Evolutionary conservation across 2,113 vertebrate species (phyloP).

Genomic region (Petroica traversi): DNA sequence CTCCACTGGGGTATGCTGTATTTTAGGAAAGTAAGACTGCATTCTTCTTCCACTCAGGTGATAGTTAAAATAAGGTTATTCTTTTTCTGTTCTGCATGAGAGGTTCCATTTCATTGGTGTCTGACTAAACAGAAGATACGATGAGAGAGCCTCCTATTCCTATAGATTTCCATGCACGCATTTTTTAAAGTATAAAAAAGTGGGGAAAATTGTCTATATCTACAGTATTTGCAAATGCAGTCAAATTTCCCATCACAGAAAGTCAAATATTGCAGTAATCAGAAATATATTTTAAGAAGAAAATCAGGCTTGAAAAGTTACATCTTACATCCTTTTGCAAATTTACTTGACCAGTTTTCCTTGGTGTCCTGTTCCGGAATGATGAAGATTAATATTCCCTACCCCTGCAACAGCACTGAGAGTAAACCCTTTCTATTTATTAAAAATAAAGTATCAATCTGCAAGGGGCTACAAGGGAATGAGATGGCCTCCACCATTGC

Average conservation of each 20-base stretch:
- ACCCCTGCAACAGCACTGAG: background rate
- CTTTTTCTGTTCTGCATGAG: background rate
- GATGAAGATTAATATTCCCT: background rate
- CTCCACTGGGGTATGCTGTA: background rate
- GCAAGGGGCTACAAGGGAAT: background rate
- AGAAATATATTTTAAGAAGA: background rate
- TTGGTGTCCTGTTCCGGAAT: background rate
- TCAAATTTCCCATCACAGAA: background rate
- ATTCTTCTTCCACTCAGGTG: background rate
- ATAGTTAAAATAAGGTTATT: background rate
- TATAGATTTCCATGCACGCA: background rate
- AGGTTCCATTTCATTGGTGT: background rate
- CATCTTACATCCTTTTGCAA: background rate
- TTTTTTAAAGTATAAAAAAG: background rate
- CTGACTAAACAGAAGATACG: background rate
- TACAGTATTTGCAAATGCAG: background rate
- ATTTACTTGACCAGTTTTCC: background rate
- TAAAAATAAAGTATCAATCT: background rate
- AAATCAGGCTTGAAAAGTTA: background rate
- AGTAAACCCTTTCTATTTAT: background rate
- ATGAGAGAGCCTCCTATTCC: background rate
- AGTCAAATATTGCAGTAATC: background rate
- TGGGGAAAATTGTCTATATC: background rate
- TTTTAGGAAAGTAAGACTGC: background rate
- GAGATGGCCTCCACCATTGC: background rate